Evolutionary conservation across 2,113 vertebrate species (phyloP).

Genomic region (Todiramphus chloris): DNA sequence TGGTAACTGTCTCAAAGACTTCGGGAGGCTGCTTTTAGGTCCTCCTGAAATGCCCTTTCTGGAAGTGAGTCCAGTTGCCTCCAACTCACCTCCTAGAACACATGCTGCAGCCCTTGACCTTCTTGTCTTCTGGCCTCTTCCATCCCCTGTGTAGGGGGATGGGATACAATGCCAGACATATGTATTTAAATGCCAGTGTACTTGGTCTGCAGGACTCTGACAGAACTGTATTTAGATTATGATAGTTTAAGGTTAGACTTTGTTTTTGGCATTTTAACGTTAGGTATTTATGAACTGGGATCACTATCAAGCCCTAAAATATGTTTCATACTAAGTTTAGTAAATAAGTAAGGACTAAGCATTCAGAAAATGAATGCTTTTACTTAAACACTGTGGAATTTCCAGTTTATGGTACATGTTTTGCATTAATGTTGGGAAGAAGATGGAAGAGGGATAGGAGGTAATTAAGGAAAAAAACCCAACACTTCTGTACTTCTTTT

Average conservation of each 20-base stretch:
- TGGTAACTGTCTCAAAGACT: not conserved
- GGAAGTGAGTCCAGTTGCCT: not conserved
- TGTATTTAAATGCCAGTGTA: not conserved
- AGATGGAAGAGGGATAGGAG: not conserved
- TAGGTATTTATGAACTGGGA: not conserved
- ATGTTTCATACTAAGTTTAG: not conserved
- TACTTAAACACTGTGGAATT: not conserved
- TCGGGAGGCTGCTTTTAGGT: not conserved
- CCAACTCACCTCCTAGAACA: not conserved
- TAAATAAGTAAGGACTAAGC: not conserved
- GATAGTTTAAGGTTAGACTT: not conserved
- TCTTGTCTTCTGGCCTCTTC: not conserved
- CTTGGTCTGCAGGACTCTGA: not conserved
- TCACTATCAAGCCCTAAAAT: not conserved
- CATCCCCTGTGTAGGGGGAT: not conserved
- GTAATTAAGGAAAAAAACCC: not conserved
- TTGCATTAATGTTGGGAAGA: not conserved
- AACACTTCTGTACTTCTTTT: not conserved
- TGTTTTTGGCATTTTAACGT: not conserved
- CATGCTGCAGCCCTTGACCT: not conserved
- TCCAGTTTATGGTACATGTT: not conserved
- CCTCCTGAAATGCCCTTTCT: not conserved
- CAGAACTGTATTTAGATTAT: not conserved
- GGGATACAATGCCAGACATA: not conserved
- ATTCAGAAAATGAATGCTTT: conserved; percentile 23